Evolutionary conservation across 1,140 invertebrate genomes (phyloP), one percentile per base, ranked within the genome.

Genomic region (Limonius californicus): DNA sequence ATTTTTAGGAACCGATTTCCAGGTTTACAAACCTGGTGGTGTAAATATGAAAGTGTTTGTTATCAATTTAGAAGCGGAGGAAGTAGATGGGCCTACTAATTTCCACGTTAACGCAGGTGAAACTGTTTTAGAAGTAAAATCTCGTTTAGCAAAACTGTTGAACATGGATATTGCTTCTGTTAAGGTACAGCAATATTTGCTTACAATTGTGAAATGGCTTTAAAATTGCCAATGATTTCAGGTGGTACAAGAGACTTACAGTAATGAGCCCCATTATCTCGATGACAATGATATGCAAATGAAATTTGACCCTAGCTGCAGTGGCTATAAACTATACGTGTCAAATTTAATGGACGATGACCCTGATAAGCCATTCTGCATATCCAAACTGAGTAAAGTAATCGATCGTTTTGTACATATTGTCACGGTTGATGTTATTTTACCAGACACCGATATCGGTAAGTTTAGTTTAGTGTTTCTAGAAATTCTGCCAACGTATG

Each of bases 11-110:
- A 66, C 68, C 6, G 69, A 80, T 62, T 91, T 90, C 71, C 81
- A 86, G 67, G 76, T 77, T 6, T 90, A 90, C 72, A 78, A 80
- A 68, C 81, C 81, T 56, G 85, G 85, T 70, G 86, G 87, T 80
- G 75, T 86, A 11, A 81, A 82, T 39, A 83, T 86, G 63, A 87
- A 85, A 76, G 82, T 88, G 2, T 87, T 82, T 74, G 70, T 82
- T 19, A 80, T 89, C 53, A 83, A 89, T 76, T 64, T 88, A 15
- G 75, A 80, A 32, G 81, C 74, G 53, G 84, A 85, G 71, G 81
- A 86, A 59, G 80, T 90, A 54, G 80, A 84, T 59, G 82, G 83
- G 43, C 84, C 88, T 47, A 76, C 82, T 62, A 81, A 78, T 69
- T 76, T 91, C 14, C 78, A 87, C 59, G 84, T 83, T 27, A 80